Base-by-base conservation (phyloP, 30 jellyfish, hydroid and myxozoan species). In the Rhopilema esculentum region DNA sequence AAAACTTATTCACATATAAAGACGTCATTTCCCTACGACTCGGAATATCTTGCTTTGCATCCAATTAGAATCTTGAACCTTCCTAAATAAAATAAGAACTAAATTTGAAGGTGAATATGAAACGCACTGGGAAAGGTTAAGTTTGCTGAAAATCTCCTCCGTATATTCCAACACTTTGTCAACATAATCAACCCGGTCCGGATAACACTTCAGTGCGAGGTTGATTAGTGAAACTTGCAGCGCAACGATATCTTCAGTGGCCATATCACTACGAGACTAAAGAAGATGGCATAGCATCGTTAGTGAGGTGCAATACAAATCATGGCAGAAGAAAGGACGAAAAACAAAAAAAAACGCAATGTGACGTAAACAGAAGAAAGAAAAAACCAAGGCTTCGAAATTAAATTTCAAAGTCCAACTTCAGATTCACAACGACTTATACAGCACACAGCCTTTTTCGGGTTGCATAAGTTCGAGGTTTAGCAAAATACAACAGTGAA, bases 261-360 rank as follows among this genome's bases (percentile, higher is more conserved):
- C 96, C 99, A 95, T 95, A 80, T 95, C 99, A 84, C 98, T 86
- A 19, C 99, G 97, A 86, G 99, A 95, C 99, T 95, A 68, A 63
- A 85, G 90, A 15, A n/a, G n/a, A n/a, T n/a, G n/a, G n/a, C n/a
- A n/a, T n/a, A n/a, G n/a, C n/a, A n/a, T n/a, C n/a, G n/a, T n/a
- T n/a, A n/a, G n/a, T n/a, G n/a, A n/a, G n/a, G n/a, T n/a, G n/a
- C n/a, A n/a, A n/a, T n/a, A n/a, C n/a, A n/a, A n/a, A n/a, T n/a
- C n/a, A n/a, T n/a, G n/a, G n/a, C n/a, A n/a, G n/a, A n/a, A 50
- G 57, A 65, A 32, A 0, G 87, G 69, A 25, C 1, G 76, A 69
- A 22, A 24, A 9, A 9, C 16, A 25, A 20, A 15, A 66, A 9
- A 26, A 17, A 66, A 66, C 77, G 32, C 16, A 66, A 66, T 9